Evolutionary conservation across 2,797 vertebrate genomes (phyloP), one percentile per base, ranked within the genome.

Genomic region (Coregonus suidteri): DNA sequence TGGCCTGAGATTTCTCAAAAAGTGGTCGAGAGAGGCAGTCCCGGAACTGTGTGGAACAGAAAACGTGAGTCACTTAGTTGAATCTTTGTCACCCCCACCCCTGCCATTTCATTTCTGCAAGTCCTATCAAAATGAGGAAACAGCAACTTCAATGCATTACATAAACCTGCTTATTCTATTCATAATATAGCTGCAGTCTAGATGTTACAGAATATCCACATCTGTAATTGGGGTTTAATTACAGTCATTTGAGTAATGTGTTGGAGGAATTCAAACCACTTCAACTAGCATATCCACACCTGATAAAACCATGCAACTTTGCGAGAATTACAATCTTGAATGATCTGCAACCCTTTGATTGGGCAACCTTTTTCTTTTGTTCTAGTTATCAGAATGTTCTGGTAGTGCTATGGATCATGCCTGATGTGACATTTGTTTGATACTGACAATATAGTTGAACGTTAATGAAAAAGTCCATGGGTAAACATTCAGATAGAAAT

Each of bases 41-140:
- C 13, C 14, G 15, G 4, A 67, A 35, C 11, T 71, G n/a, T 20
- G 37, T 68, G 54, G 73, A 79, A 75, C 31, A 69, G 53, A 79
- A 79, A 66, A 75, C 31, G 53, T 75, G 73, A 75, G 65, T 75
- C 68, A 71, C 64, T 20, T 71, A 34, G 6, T 41, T 69, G 7
- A 30, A 69, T 37, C 59, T 9, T 11, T 64, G 59, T 9, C 6
- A 30, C 59, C 41, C 41, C 9, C 41, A 41, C 41, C 41, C 18
- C 54, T 64, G 25, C 25, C 25, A 3, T 25, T 25, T 64, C 9
- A 30, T 30, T 64, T 64, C 9, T 18, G 53, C 16, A 59, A 2
- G 6, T 20, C 6, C 9, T 64, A 47, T 64, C 6, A 25, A 64
- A 64, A 64, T 13, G 3, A 62, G 15, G 11, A 62, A 62, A 62